A percentile compares a stretch with the other conserved stretches of the same genome.
These are phyloP conservation scores for Pachydiplax longipennis DNA, from an alignment of 2,888 invertebrate species.

Conservation along the genomic window DNA sequence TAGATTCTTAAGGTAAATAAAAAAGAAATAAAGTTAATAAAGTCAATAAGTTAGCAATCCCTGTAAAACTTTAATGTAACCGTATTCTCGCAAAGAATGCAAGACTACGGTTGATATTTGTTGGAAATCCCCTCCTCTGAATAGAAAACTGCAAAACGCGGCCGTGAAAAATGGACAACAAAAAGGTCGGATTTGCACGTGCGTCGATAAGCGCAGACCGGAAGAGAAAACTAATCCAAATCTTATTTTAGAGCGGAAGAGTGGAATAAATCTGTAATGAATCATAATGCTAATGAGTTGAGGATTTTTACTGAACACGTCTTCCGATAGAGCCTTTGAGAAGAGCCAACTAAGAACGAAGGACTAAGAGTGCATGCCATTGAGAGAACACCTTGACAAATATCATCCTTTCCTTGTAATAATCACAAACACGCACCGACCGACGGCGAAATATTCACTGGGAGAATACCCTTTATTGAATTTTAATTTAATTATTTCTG, in stretches of 20 bases:
- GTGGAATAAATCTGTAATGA: background rate
- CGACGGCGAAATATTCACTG: too few relatives aligned
- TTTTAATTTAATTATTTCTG: too few relatives aligned
- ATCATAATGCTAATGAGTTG: background rate
- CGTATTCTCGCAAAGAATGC: too few relatives aligned
- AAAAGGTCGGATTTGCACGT: background rate
- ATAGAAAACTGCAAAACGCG: background rate
- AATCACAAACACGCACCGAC: too few relatives aligned
- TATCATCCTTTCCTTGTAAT: background rate
- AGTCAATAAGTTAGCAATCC: too few relatives aligned
- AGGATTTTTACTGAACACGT: background rate
- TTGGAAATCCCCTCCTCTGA: too few relatives aligned
- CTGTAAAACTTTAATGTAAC: too few relatives aligned
- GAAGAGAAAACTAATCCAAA: background rate
- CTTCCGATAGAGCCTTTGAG: background rate
- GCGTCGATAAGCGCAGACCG: background rate
- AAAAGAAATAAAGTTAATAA: too few relatives aligned
- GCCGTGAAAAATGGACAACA: background rate
- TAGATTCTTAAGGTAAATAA: too few relatives aligned
- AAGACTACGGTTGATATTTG: too few relatives aligned
- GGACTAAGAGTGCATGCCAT: background rate
- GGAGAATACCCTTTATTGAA: too few relatives aligned
- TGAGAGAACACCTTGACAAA: background rate
- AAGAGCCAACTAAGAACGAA: background rate
- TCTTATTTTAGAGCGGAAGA: background rate